These are phyloP conservation scores for Astropecten irregularis DNA, from an alignment of 53 echinoderm and acorn worm species.

Conservation along the genomic window DNA sequence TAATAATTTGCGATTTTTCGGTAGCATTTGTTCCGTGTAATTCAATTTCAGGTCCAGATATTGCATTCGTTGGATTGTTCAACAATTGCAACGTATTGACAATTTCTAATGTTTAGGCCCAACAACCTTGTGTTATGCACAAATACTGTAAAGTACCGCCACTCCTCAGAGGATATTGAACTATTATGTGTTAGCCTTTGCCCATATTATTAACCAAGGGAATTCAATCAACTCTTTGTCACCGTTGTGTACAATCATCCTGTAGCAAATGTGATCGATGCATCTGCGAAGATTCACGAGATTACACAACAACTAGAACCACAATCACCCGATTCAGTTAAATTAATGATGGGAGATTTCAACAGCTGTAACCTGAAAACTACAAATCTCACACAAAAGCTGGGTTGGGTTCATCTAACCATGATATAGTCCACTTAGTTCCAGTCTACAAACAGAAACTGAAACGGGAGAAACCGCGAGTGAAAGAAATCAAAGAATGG, in stretches of 20 bases:
- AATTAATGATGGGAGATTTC: constrained; percentile 4
- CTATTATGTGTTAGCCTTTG: constrained; percentile 33
- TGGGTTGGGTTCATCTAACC: no score
- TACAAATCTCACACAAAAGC: no score
- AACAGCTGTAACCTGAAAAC: not conserved
- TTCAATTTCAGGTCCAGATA: no score
- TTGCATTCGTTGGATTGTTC: no score
- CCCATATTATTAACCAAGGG: constrained; percentile 60
- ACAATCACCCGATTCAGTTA: not conserved
- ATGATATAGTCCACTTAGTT: no score
- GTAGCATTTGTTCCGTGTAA: no score
- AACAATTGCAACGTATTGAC: no score
- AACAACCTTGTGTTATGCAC: constrained; percentile 12
- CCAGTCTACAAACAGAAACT: no score
- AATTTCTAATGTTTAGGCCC: no score
- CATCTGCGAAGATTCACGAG: not conserved
- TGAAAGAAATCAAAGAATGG: constrained; percentile 24
- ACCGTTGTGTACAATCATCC: constrained; percentile 1
- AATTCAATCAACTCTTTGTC: no score
- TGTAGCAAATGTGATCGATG: not conserved
- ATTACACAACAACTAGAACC: constrained; percentile 1
- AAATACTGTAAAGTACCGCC: not conserved
- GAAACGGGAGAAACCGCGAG: no score
- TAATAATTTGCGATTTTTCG: no score
- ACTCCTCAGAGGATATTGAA: not conserved